These are phyloP conservation scores for Chelonoidis abingdonii DNA, from an alignment of 2,113 vertebrate genomes.

Conservation along the genomic window DNA sequence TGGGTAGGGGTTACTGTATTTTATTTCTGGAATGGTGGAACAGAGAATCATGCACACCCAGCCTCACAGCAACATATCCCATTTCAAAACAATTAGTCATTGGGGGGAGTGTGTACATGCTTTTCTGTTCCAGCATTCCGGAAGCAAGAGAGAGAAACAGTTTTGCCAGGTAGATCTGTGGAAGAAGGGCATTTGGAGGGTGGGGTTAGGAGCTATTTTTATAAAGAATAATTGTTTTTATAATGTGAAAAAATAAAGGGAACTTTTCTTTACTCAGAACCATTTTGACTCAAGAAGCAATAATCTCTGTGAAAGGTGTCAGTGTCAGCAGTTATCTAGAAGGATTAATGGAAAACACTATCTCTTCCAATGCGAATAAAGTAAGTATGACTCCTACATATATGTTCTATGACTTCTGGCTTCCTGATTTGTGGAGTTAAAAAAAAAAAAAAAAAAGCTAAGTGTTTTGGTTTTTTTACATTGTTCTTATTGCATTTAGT, in stretches of 20 bases:
- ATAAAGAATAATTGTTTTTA: neutral
- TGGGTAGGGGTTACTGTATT: too few relatives aligned
- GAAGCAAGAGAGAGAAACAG: neutral
- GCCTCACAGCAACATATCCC: neutral
- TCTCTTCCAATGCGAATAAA: conserved; percentile 94
- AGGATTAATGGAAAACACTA: conserved; percentile 93
- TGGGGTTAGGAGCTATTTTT: neutral
- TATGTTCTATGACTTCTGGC: neutral
- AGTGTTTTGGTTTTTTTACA: neutral
- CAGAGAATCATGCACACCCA: neutral
- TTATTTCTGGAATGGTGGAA: neutral
- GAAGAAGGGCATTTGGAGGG: neutral
- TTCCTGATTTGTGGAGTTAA: neutral
- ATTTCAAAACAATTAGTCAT: neutral
- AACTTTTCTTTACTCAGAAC: conserved; percentile 81
- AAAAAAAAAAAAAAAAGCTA: neutral
- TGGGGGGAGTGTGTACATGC: neutral
- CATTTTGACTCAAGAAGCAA: conserved; percentile 94
- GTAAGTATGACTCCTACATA: conserved; percentile 73
- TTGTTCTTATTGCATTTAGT: neutral
- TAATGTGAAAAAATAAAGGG: neutral
- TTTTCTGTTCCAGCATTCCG: neutral
- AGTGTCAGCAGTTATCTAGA: conserved; percentile 97
- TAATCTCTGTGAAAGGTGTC: conserved; percentile 96
- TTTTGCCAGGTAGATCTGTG: fast-evolving